Evolutionary conservation across 1,140 invertebrate genomes (phyloP), one percentile per base, ranked within the genome.

Genomic region (Rhyacophila brunnea): DNA sequence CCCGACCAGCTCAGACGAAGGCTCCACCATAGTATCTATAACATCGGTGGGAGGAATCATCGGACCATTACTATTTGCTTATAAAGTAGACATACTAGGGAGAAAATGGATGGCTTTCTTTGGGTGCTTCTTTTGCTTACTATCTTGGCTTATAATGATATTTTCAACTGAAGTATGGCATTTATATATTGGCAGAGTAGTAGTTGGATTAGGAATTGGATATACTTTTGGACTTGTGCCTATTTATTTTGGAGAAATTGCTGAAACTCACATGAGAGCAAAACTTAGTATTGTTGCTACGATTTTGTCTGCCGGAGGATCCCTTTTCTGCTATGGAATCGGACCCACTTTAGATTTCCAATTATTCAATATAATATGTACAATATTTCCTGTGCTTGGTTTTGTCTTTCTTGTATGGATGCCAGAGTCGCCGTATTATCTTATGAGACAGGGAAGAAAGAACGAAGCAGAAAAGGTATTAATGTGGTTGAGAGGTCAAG

Each of bases 391-490:
- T 0, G 59, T 85, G 1, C 59, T 83, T 0, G 82, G 83, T 10
- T 79, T 86, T 32, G 38, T 77, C 0, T 74, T 81, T 1, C 73
- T 88, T 0, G 80, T 79, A 46, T 73, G 85, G 59, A 81, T 89
- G 7, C 86, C 86, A 0, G 87, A 89, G 70, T 86, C 83, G 64
- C 86, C 87, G 1, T 77, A 84, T 53, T 88, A 86, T 86, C 70
- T 88, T 3, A 74, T 78, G 71, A 77, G 71, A 0, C 81, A 83
- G 65, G 78, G 81, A 17, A 75, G 78, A n/a, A 65, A 80, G 15
- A 60, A 70, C 4, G 82, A 84, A 45, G 79, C 79, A 0, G 69
- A 75, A 48, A 72, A 73, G 6, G 73, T 85, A 1, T 70, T 89
- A 13, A 77, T 79, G 38, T 87, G 85, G 82, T 67, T 91, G 0